Base-by-base conservation (phyloP, 2,113 vertebrate genomes). In the Cisticola juncidis region DNA sequence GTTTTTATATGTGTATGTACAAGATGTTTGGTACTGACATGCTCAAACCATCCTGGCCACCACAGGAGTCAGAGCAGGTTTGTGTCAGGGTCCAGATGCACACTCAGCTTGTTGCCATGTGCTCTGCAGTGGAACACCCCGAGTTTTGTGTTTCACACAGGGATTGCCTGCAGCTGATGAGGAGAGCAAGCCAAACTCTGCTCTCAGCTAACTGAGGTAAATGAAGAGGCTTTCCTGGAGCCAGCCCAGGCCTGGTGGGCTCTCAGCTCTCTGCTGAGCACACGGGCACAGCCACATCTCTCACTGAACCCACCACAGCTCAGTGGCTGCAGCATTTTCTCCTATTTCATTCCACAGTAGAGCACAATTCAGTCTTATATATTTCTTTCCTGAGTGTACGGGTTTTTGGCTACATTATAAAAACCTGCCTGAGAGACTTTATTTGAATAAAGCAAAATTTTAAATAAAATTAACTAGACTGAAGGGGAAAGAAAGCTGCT, bases 51-150 rank as follows among this genome's bases (percentile, higher is more conserved):
- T 44, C 60, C 54, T 74, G 71, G 65, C 71, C 48, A 57, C 28
- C 11, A 2, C 11, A 26, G 9, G 53, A 97, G 60, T 45, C 78
- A 89, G 93, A 97, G 7, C 92, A 93, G 93, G 78, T 88, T 97
- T 97, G 81, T 97, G 87, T 96, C 91, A 95, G 89, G 86, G 95
- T 94, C 97, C 98, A 98, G 97, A 98, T 97, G 98, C 97, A 94
- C 36, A 14, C 97, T 93, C 98, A 98, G 98, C 97, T 98, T 98
- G 97, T 72, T 91, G 92, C 91, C 95, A 65, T 90, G 9, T 68
- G 53, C 35, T 95, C 94, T 96, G 92, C 96, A 97, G 96, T 72
- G 84, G 91, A 97, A 94, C 90, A 94, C 97, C 97, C 96, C 94
- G 29, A 94, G 97, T 94, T 98, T 74, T 97, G 89, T 81, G 65